Evolutionary conservation across 2,113 vertebrate species (phyloP).

Genomic region (Urocolius indicus): DNA sequence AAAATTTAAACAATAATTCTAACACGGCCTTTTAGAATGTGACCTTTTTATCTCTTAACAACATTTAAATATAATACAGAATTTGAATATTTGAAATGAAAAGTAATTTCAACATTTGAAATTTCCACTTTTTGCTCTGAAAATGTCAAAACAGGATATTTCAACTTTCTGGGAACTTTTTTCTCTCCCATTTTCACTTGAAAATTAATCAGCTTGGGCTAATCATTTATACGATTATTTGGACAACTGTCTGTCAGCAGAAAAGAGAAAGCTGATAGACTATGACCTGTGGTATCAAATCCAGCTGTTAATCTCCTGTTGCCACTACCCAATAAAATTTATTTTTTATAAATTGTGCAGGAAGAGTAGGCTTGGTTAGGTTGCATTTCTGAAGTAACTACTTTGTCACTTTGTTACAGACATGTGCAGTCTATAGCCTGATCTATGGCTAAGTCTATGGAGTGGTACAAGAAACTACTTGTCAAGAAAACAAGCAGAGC

Average conservation of each 20-base stretch:
- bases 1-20: slow-evolving; percentile 70
- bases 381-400: background rate
- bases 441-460: background rate
- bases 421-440: background rate
- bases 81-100: slow-evolving; percentile 65
- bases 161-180: slow-evolving; percentile 46
- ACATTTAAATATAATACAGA: slow-evolving; percentile 56
- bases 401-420: background rate
- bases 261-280: background rate
- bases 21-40: slow-evolving; percentile 60
- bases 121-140: slow-evolving; percentile 57
- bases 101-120: slow-evolving; percentile 66
- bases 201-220: background rate
- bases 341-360: background rate
- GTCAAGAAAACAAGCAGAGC: background rate
- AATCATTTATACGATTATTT: background rate
- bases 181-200: background rate
- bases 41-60: slow-evolving; percentile 71
- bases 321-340: background rate
- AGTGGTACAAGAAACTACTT: background rate
- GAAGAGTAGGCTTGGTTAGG: background rate
- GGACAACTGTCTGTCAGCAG: background rate
- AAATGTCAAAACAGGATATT: slow-evolving; percentile 49
- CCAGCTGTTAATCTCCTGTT: background rate
- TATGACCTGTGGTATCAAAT: background rate